Percentiles rank a stretch among this genome's conserved stretches.
Evolutionary conservation across 2,888 invertebrate species (phyloP).

Genomic region (Zootermopsis nevadensis): DNA sequence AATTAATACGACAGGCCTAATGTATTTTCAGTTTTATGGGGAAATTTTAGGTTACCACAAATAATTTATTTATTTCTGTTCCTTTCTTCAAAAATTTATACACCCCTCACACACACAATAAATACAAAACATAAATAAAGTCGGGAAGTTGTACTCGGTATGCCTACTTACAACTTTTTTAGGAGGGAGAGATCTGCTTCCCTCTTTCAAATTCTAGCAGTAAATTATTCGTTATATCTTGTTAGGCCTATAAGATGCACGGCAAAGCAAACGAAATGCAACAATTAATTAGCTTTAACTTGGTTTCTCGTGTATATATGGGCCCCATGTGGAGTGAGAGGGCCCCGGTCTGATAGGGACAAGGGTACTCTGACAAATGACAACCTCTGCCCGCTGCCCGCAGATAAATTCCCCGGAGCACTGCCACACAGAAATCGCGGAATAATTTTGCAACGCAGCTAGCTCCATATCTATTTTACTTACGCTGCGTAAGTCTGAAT

Average conservation of each 20-base stretch:
- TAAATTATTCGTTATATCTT: not conserved
- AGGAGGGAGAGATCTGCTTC: not conserved
- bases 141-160: not conserved
- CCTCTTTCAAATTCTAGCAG: not conserved
- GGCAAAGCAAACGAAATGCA: not conserved
- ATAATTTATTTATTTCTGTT: too few relatives aligned
- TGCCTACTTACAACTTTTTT: not conserved
- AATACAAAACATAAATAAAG: not conserved
- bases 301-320: not conserved
- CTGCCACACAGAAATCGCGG: not conserved
- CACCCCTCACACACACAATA: not conserved
- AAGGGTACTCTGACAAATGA: conserved; percentile 12
- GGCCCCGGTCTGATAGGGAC: not conserved
- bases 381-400: not conserved
- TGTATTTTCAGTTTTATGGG: too few relatives aligned
- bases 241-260: not conserved
- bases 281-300: conserved; percentile 6
- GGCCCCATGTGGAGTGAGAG: not conserved
- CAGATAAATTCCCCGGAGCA: conserved; percentile 1
- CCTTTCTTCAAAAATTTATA: not conserved
- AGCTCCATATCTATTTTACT: not conserved
- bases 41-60: too few relatives aligned
- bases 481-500: not conserved
- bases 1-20: too few relatives aligned
- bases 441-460: not conserved